Evolutionary conservation across 2,113 vertebrate genomes (phyloP).

Genomic region (Ammodytes dubius): DNA sequence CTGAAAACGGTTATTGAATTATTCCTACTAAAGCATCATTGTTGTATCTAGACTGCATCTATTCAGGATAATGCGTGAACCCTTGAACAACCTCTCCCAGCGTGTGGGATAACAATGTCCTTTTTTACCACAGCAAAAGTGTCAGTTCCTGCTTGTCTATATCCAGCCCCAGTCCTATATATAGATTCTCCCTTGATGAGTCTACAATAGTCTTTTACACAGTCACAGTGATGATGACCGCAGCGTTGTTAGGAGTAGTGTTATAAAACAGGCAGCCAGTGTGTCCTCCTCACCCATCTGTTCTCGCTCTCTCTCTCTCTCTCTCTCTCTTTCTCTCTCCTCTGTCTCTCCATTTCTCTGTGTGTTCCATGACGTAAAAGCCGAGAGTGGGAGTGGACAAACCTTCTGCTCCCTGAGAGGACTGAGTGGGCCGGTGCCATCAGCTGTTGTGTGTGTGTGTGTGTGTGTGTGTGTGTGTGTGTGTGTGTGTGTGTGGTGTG

Average conservation of each 20-base stretch:
- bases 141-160: slow-evolving; percentile 56
- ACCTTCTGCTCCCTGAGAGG: slow-evolving; percentile 85
- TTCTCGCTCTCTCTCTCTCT: slow-evolving; percentile 55
- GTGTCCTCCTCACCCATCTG: slow-evolving; percentile 80
- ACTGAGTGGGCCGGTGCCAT: slow-evolving; percentile 81
- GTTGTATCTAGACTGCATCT: not conserved
- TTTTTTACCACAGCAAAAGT: slow-evolving; percentile 36
- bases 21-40: not conserved
- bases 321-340: too few species aligned
- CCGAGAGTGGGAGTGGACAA: slow-evolving; percentile 85
- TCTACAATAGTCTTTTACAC: slow-evolving; percentile 68
- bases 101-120: slow-evolving; percentile 4
- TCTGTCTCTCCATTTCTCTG: slow-evolving; percentile 66
- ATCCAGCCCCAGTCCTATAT: slow-evolving; percentile 40
- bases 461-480: too few species aligned
- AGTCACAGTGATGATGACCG: slow-evolving; percentile 72
- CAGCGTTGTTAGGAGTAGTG: slow-evolving; percentile 75
- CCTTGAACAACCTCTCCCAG: slow-evolving; percentile 12
- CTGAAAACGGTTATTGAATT: not conserved
- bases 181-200: slow-evolving; percentile 52
- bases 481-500: too few species aligned
- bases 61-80: not conserved
- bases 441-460: slow-evolving; percentile 53
- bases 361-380: slow-evolving; percentile 87
- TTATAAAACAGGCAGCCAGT: slow-evolving; percentile 82